These are phyloP conservation scores for Halcyon malimbica DNA, from an alignment of 2,113 vertebrate genomes.

Conservation along the genomic window DNA sequence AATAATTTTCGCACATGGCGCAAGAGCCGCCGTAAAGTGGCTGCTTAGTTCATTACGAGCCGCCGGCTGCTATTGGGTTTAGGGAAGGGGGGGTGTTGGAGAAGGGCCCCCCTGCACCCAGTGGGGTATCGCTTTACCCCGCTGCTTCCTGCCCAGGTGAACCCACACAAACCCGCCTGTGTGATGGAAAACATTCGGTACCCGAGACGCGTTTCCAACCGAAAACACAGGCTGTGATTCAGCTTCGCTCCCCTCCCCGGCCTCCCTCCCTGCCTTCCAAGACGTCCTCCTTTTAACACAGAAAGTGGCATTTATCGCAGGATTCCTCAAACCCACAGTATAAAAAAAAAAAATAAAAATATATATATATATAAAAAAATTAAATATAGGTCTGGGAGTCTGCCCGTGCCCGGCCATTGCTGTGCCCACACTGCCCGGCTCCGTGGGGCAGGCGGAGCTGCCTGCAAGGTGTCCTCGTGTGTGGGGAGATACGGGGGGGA, in stretches of 20 bases:
- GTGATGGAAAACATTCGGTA: slow-evolving; percentile 17
- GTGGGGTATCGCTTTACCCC: slow-evolving; percentile 56
- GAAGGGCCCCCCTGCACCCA: neutral
- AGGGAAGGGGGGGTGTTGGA: slow-evolving; percentile 40
- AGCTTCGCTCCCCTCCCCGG: neutral
- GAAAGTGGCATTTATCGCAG: neutral
- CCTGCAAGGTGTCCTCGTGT: neutral
- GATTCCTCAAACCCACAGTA: neutral
- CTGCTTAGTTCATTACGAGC: slow-evolving; percentile 64
- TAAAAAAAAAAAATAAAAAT: too few relatives aligned
- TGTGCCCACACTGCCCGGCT: fast-evolving
- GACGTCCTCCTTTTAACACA: neutral
- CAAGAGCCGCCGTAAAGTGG: slow-evolving; percentile 1
- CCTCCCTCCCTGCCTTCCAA: neutral
- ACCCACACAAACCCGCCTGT: slow-evolving; percentile 57
- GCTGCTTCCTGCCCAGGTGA: slow-evolving; percentile 63
- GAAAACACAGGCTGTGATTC: slow-evolving; percentile 33
- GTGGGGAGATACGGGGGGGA: neutral
- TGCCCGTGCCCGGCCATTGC: neutral
- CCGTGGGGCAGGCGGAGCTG: neutral
- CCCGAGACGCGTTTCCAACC: neutral
- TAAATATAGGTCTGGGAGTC: neutral
- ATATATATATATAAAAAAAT: neutral
- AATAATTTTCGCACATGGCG: slow-evolving; percentile 62
- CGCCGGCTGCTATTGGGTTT: neutral